Evolutionary conservation across 2,888 invertebrate genomes (phyloP), one percentile per base, ranked within the genome.

Genomic region (Entomobrya proxima): DNA sequence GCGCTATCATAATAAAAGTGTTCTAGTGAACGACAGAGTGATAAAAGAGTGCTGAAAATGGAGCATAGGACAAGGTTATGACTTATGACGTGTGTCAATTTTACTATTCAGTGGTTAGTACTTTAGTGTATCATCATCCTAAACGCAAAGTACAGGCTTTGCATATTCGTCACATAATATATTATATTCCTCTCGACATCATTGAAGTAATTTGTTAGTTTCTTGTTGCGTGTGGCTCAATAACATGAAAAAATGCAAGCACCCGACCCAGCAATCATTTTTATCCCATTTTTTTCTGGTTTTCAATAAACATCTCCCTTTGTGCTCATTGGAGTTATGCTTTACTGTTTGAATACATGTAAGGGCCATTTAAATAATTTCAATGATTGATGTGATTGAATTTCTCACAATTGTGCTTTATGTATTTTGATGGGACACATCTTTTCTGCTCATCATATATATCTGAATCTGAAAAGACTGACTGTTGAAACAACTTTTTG

Each of bases 11-110:
- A 61, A 18, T 61, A 61, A 18, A 7, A 27, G 61, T 24, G 64
- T 35, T 24, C 35, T 9, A 18, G 30, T 32, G 30, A n/a, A 30
- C 30, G 15, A 32, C 13, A 9, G 1, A 64, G 18, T 15, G n/a
- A n/a, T 15, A 47, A 47, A 47, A 47, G n/a, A 64, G 32, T 58
- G 24, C 13, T 58, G 58, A 69, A 69, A 44, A 44, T 69, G 27
- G 69, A 44, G 69, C 44, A 69, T 47, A 44, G 24, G 44, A 69
- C 69, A 69, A 69, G 69, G 69, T 69, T 69, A 69, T 47, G 37
- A 67, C 40, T 67, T 67, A 18, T 64, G 64, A 18, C 37, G 61
- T 67, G 69, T 27, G 3, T 55, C 11, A 13, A 21, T 21, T 55
- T 27, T 24, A 11, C 15, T 27, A 24, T 55, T 55, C 1, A 21